Conservation (phyloP, 2,113 vertebrate species). For the Nibea albiflora region DNA sequence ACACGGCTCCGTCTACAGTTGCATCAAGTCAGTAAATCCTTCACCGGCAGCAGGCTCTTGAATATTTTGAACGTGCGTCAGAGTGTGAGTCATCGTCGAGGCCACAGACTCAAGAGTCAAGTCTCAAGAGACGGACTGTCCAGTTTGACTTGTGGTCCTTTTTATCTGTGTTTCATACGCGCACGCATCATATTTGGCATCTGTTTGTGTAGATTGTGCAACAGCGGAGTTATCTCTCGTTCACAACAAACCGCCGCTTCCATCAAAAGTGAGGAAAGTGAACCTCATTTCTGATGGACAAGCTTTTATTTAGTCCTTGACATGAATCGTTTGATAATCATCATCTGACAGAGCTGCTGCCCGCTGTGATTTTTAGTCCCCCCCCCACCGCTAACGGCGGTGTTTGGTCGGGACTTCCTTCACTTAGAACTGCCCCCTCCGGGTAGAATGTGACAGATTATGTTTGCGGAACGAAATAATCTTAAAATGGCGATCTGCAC, state of each 20-base stretch:
- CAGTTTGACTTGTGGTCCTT: not conserved
- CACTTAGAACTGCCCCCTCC: no score
- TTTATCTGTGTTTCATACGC: no score
- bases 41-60: not conserved
- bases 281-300: not conserved
- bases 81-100: constrained; percentile 4
- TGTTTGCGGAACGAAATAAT: not conserved
- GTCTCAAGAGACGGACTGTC: not conserved
- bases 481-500: no score
- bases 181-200: not conserved
- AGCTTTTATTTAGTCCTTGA: no score
- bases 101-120: not conserved
- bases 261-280: not conserved
- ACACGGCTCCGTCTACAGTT: not conserved
- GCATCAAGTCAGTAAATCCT: not conserved
- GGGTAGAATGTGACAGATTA: no score
- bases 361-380: not conserved
- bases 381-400: not conserved
- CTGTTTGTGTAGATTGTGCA: not conserved
- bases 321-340: not conserved
- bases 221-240: not conserved
- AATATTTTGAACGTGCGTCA: constrained; percentile 1
- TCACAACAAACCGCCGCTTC: not conserved
- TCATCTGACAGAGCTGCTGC: not conserved
- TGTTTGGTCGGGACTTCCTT: no score